Percentiles rank a stretch among this genome's conserved stretches.
Evolutionary conservation across 2,888 invertebrate genomes (phyloP).

Genomic region (Drosophila paucipuncta): DNA sequence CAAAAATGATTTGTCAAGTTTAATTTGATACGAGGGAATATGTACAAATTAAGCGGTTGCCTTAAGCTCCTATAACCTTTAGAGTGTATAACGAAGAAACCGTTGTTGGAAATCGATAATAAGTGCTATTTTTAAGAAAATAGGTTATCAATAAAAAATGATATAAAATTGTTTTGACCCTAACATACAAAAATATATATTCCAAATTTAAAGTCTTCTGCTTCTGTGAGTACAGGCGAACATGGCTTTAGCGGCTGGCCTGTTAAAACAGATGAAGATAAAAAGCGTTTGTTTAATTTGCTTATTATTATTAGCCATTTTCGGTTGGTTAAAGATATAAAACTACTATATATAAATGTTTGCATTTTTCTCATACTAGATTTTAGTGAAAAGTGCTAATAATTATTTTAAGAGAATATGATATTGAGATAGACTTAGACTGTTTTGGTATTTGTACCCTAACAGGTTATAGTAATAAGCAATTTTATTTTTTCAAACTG

Average conservation of each 20-base stretch:
- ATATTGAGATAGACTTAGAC: neutral
- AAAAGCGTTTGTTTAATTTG: neutral
- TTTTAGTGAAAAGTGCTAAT: too few species aligned
- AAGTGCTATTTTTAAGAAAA: neutral
- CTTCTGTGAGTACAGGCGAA: neutral
- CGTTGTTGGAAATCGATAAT: neutral
- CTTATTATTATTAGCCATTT: too few species aligned
- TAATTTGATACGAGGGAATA: neutral
- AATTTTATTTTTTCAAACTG: neutral
- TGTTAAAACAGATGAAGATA: neutral
- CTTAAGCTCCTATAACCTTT: neutral
- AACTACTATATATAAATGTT: too few species aligned
- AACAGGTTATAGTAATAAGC: neutral
- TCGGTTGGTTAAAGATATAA: too few species aligned
- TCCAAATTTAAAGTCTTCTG: neutral
- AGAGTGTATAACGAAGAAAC: neutral
- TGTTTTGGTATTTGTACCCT: neutral
- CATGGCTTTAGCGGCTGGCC: neutral
- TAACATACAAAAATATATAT: neutral
- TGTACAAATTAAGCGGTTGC: too few species aligned
- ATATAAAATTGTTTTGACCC: neutral
- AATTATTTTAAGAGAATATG: neutral
- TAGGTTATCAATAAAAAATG: neutral
- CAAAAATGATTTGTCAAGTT: neutral
- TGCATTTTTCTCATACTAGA: too few species aligned